These are phyloP conservation scores for Heteromyza rotundicornis DNA, from an alignment of 2,888 invertebrate genomes.

Conservation along the genomic window DNA sequence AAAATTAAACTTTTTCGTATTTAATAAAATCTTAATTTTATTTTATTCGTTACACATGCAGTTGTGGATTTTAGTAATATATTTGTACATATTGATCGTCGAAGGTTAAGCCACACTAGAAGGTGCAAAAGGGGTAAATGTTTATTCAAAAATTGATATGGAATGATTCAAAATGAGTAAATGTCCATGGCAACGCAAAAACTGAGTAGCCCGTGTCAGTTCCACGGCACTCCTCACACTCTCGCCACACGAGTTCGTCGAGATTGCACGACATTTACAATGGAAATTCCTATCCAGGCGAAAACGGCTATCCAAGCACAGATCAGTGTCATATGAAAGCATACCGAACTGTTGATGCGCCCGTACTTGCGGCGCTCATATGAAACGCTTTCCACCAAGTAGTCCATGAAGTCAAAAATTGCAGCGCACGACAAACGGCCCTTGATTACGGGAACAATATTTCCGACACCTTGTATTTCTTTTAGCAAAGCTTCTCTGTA, in stretches of 20 bases:
- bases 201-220: too few species aligned
- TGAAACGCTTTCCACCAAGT: constrained; percentile 72
- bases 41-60: too few species aligned
- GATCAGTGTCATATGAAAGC: constrained; percentile 71
- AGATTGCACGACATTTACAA: constrained; percentile 67
- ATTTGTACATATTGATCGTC: too few species aligned
- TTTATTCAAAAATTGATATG: too few species aligned
- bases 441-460: constrained; percentile 60
- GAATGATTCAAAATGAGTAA: too few species aligned
- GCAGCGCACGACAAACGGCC: constrained; percentile 74
- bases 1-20: too few species aligned
- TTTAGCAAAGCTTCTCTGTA: constrained; percentile 74
- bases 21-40: too few species aligned
- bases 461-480: constrained; percentile 61
- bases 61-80: too few species aligned
- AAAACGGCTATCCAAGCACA: constrained; percentile 70
- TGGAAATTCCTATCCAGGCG: constrained; percentile 66
- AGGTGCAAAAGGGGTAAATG: too few species aligned
- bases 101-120: too few species aligned
- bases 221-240: constrained; percentile 39
- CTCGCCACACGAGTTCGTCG: constrained; percentile 51
- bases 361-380: constrained; percentile 71
- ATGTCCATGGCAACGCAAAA: too few species aligned
- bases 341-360: constrained; percentile 75
- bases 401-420: constrained; percentile 85